Base-by-base conservation (phyloP, 1,140 invertebrate genomes). In the Drosophila nigromelanica region DNA sequence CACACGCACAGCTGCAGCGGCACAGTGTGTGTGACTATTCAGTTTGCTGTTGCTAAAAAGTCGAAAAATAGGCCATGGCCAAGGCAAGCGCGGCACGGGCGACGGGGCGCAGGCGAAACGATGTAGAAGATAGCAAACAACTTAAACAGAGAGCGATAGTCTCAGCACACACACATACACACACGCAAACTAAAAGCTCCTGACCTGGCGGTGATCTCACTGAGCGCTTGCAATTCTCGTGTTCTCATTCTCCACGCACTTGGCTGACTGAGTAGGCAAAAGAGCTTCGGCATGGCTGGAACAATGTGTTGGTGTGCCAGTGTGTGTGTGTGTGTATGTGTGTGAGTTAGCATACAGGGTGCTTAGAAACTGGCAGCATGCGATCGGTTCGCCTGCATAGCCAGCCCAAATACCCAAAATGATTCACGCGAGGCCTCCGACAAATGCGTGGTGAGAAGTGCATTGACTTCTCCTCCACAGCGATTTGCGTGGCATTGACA, bases 41-140 rank as follows among this genome's bases (percentile, higher is more conserved):
- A 81, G 80, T 86, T 85, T 86, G 70, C 61, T 64, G 64, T 27
- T 67, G 64, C 70, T 56, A 59, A 62, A 80, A 68, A 78, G 78
- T 78, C 72, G 68, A 74, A 82, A 82, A 73, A 78, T 64, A 61
- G 63, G 68, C 80, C 80, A 79, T 68, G 76, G 76, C 80, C 80
- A 79, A 72, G 76, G 76, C 66, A 37, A 73, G 21, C 51, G 21
- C n/a, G n/a, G n/a, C 50, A 72, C 30, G 40, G 45, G 39, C 48
- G 45, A 7, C 35, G n/a, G 7, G 37, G 30, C 47, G 15, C 21
- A 43, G 39, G n/a, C 40, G 59, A 61, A 64, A 43, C 69, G 64
- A 76, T 86, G 83, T 87, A 87, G 82, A 89, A 89, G 83, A 89
- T 87, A 87, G 83, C 82, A 87, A 89, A 82, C 73, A 87, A 87